Percentiles rank a stretch among this genome's conserved stretches.
phyloP scores from a whole-genome alignment of 1,140 invertebrate genomes.

The Chironomus striatipennis region DNA sequence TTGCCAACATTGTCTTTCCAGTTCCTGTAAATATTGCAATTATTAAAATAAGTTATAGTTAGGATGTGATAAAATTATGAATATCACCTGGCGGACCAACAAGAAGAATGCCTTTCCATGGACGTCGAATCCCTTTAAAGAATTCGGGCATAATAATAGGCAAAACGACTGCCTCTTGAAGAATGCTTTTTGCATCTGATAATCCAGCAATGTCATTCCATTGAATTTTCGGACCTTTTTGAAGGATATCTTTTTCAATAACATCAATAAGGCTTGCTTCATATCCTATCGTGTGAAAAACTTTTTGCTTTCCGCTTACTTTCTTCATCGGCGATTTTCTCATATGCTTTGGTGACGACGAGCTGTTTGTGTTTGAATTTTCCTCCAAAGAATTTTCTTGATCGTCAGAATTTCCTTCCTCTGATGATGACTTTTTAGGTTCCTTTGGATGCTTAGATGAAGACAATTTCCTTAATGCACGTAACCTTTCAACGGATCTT shows the following conservation, averaged over 20 bases:
- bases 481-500: conserved; percentile 46
- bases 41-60: conserved; percentile 70
- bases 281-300: conserved; percentile 64
- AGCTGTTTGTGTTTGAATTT: conserved; percentile 34
- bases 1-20: conserved; percentile 96
- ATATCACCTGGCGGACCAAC: conserved; percentile 64
- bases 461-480: conserved; percentile 33
- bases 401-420: conserved; percentile 39
- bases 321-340: conserved; percentile 30
- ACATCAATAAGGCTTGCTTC: conserved; percentile 73
- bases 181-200: conserved; percentile 84
- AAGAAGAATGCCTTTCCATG: conserved; percentile 83
- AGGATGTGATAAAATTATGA: conserved; percentile 27
- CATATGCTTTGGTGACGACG: conserved; percentile 30
- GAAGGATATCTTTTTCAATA: conserved; percentile 89
- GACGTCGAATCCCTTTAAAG: conserved; percentile 85
- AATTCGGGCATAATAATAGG: conserved; percentile 98
- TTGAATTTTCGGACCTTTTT: conserved; percentile 90
- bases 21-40: conserved; percentile 85
- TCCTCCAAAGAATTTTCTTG: conserved; percentile 39
- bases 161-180: conserved; percentile 96
- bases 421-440: conserved; percentile 34
- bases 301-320: conserved; percentile 47
- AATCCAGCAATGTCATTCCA: conserved; percentile 98
- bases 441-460: conserved; percentile 32